Base-by-base conservation (phyloP, 2,797 vertebrate genomes). In the Gymnoscopelus braueri region DNA sequence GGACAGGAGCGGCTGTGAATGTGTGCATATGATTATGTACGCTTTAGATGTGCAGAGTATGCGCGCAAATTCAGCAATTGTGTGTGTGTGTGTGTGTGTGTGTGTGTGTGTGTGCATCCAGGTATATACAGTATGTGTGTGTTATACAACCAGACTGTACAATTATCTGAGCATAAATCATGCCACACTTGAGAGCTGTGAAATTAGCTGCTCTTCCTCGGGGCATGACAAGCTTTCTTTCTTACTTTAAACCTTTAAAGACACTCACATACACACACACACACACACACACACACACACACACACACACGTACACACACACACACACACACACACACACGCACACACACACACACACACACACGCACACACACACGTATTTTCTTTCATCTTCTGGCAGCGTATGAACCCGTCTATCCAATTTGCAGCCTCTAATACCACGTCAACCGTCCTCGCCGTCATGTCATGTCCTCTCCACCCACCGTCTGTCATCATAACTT, bases 341-440 rank as follows among this genome's bases (percentile, higher is more conserved):
- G 47, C 13, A 32, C 24, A 67, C 14, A 50, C 19, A 29, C 39
- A 49, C 53, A 15, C 65, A 32, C 3, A 32, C 3, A 39, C 49
- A 14, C 13, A 54, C n/a, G 63, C n/a, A 57, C 52, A 59, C 26
- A 44, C 51, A 54, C 2, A 3, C 19, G 12, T 19, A 24, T 63
- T 68, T 47, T 14, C 12, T 12, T 66, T 72, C 55, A 59, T 63
- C 35, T 72, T 3, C 47, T 14, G 12, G 15, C 63, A 75, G 49
- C 63, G 67, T 12, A 54, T 24, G 23, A 72, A 64, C 12, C 63
- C 65, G 55, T 77, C 77, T 66, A 49, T 6, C 24, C n/a, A 57
- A 66, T 77, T 48, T 44, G 67, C 3, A 12, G 4, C 58, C 52
- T 70, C 32, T 48, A 65, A 57, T 61, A 8, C 56, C 13, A 8